Base-by-base conservation (phyloP, 1,140 invertebrate species). In the Neuroterus valhalla region DNA sequence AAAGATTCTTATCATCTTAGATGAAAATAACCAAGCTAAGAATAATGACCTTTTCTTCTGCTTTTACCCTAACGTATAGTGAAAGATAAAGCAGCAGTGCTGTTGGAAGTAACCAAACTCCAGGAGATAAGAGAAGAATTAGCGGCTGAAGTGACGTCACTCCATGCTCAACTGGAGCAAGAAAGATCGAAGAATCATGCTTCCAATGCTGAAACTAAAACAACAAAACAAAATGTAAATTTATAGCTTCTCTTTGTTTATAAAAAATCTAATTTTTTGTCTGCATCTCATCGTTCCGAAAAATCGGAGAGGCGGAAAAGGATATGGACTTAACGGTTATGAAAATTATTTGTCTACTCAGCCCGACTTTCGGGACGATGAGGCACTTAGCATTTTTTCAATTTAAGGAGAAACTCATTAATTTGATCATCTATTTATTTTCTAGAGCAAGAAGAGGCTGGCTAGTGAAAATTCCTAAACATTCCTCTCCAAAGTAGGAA, bases 81-180 rank as follows among this genome's bases (percentile, higher is more conserved):
- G 93, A 93, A 93, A 87, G 95, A 96, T 72, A 96, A 96, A 87
- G 95, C 94, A 1, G 92, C 94, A 73, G 91, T 96, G 14, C 84
- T 96, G 70, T 89, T 93, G n/a, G 94, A 96, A 87, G 92, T 96
- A 50, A 94, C 95, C 68, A 91, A 93, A 78, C 86, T 96, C 69
- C 91, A 92, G 52, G 91, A 92, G 66, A 93, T 95, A 23, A 93
- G 94, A 79, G 92, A 94, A 75, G 95, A 96, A 84, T 86, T 96
- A 5, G 95, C 94, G 17, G 92, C 93, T 4, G 93, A 96, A 90
- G 90, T 96, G 26, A 85, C 91, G 15, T 86, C 90, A 46, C 86
- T 96, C 17, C 93, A 95, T 84, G 92, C 92, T 31, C 93, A 95
- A 73, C 89, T 97, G 21, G 95, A 97, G 84, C 94, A 95, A 87